A percentile compares a stretch with the other conserved stretches of the same genome.
These are phyloP conservation scores for Menura novaehollandiae DNA, from an alignment of 2,113 vertebrate species.

Conservation along the genomic window DNA sequence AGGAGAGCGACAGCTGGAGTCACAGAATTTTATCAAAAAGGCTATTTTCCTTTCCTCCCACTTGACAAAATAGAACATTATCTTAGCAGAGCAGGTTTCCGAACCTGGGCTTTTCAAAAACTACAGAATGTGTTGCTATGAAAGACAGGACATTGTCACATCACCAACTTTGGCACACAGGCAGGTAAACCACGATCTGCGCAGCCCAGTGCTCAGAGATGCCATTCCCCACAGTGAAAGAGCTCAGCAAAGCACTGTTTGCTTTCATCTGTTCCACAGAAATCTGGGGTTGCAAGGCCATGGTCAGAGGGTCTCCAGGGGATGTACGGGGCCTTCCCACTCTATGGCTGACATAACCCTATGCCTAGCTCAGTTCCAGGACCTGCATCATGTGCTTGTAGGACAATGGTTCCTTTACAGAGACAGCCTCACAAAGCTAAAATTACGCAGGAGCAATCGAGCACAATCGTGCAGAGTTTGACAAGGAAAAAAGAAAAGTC, in stretches of 20 bases:
- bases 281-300: neutral
- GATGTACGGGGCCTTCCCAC: neutral
- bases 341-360: neutral
- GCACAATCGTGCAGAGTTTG: neutral
- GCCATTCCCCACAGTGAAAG: neutral
- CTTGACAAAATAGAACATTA: neutral
- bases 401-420: neutral
- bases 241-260: neutral
- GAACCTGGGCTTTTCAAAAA: neutral
- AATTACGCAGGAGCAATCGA: neutral
- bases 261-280: neutral
- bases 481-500: neutral
- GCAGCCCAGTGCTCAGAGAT: neutral
- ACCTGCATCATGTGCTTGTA: accelerated
- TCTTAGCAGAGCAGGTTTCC: neutral
- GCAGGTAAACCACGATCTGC: neutral
- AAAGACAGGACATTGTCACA: neutral
- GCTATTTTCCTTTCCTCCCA: neutral
- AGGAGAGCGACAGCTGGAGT: neutral
- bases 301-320: neutral
- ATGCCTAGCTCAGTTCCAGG: neutral
- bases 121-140: neutral
- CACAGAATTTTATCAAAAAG: neutral
- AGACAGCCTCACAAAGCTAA: neutral
- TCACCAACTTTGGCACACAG: neutral